A percentile compares a stretch with the other conserved stretches of the same genome.
These are phyloP conservation scores for Lithobates pipiens DNA, from an alignment of 2,797 vertebrate genomes.

Conservation along the genomic window DNA sequence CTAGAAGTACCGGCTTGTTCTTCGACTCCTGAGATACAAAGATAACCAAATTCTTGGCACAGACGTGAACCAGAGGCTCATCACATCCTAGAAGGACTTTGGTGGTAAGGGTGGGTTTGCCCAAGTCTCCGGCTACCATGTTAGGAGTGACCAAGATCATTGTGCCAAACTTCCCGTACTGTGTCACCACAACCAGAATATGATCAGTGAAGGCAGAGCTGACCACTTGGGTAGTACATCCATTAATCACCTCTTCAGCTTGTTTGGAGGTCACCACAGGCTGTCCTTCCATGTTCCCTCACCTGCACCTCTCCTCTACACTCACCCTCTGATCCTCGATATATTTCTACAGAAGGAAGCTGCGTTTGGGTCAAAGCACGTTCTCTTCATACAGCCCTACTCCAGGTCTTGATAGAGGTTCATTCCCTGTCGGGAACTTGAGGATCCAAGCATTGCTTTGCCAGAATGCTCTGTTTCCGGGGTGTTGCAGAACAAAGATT, in stretches of 20 bases:
- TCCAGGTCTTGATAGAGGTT: no score
- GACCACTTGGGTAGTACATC: slow-evolving; percentile 88
- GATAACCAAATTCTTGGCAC: slow-evolving; percentile 88
- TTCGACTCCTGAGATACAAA: slow-evolving; percentile 91
- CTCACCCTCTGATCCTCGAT: no score
- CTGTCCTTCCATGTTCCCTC: slow-evolving; percentile 76
- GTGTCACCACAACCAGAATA: slow-evolving; percentile 90
- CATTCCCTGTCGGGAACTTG: no score
- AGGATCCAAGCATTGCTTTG: no score
- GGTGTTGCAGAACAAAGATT: no score
- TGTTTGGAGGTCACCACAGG: slow-evolving; percentile 84
- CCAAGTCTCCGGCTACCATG: slow-evolving; percentile 79
- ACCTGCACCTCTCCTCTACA: no score
- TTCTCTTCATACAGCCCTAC: no score
- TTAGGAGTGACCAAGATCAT: slow-evolving; percentile 89
- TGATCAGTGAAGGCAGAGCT: slow-evolving; percentile 93
- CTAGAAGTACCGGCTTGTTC: slow-evolving; percentile 88
- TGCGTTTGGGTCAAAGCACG: no score
- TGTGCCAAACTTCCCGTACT: slow-evolving; percentile 94
- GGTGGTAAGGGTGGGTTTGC: slow-evolving; percentile 82
- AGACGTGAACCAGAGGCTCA: slow-evolving; percentile 94
- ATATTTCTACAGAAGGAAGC: no score
- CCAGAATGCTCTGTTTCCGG: no score
- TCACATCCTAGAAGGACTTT: slow-evolving; percentile 94
- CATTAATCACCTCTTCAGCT: slow-evolving; percentile 81